A percentile compares a stretch with the other conserved stretches of the same genome.
These are phyloP conservation scores for Pammene fasciana DNA, from an alignment of 2,888 invertebrate genomes.

Conservation along the genomic window DNA sequence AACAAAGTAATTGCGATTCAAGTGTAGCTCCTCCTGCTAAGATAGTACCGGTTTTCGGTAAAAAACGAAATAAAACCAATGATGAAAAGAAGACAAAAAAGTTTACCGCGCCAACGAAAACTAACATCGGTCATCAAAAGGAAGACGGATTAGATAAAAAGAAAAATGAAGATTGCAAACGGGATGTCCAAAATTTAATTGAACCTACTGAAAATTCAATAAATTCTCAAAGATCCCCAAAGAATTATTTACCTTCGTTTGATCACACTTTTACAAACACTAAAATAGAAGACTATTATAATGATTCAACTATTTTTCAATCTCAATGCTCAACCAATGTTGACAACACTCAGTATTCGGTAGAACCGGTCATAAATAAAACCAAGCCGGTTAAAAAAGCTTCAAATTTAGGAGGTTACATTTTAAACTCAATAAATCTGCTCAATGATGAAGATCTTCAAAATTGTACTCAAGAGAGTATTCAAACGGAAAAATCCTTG, in stretches of 20 bases:
- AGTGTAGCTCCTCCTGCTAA: constrained; percentile 43
- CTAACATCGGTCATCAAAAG: constrained; percentile 7
- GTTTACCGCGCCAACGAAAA: constrained; percentile 59
- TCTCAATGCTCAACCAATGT: background rate
- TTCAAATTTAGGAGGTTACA: constrained; percentile 53
- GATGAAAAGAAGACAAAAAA: constrained; percentile 53
- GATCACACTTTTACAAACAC: constrained; percentile 3
- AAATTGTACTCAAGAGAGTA: constrained; percentile 45
- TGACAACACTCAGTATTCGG: background rate
- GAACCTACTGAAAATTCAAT: background rate
- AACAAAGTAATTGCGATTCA: background rate
- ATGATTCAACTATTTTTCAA: background rate
- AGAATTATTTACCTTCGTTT: background rate
- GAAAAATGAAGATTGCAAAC: background rate
- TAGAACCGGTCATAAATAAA: background rate
- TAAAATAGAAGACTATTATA: background rate
- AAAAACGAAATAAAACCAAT: constrained; percentile 48
- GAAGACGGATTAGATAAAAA: constrained; percentile 8
- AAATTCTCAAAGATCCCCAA: background rate
- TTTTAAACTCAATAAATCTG: constrained; percentile 63
- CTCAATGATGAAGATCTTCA: constrained; percentile 59
- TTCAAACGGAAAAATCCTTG: constrained; percentile 43
- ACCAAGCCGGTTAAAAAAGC: constrained; percentile 37
- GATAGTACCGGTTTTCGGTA: constrained; percentile 56
- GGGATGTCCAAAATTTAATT: background rate